Percentiles rank a stretch among this genome's conserved stretches.
Evolutionary conservation across 2,797 vertebrate genomes (phyloP).

Genomic region (Artibeus lituratus): DNA sequence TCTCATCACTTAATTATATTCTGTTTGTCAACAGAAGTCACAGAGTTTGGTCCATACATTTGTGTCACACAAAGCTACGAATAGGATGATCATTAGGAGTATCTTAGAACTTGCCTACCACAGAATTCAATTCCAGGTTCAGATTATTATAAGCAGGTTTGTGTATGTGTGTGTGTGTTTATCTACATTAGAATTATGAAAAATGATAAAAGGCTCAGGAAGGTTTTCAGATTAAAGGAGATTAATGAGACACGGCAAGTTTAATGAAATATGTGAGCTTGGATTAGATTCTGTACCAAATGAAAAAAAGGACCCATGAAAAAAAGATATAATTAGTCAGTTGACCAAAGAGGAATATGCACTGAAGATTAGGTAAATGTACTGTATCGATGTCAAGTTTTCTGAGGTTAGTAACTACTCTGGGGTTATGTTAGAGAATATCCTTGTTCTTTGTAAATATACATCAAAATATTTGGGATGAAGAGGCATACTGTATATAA

Average conservation of each 20-base stretch:
- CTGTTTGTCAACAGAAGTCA: background rate
- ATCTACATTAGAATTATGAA: background rate
- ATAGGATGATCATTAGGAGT: background rate
- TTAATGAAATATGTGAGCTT: background rate
- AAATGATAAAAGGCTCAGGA: background rate
- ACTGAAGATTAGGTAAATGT: background rate
- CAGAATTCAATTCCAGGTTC: background rate
- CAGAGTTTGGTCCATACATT: background rate
- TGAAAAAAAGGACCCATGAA: background rate
- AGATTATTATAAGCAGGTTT: background rate
- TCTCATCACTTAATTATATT: background rate
- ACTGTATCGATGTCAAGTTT: background rate
- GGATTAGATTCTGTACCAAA: background rate
- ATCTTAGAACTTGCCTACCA: background rate
- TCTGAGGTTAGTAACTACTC: background rate
- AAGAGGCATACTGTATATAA: background rate
- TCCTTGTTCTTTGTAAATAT: background rate
- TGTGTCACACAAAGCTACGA: background rate
- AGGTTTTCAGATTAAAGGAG: background rate
- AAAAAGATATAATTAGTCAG: background rate
- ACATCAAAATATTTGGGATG: background rate
- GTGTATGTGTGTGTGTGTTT: background rate
- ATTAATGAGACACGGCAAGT: background rate
- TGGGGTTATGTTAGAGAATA: background rate
- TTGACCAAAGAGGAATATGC: background rate